phyloP scores from a whole-genome alignment of 2,113 vertebrate species.

The Mionectes macconnelli region DNA sequence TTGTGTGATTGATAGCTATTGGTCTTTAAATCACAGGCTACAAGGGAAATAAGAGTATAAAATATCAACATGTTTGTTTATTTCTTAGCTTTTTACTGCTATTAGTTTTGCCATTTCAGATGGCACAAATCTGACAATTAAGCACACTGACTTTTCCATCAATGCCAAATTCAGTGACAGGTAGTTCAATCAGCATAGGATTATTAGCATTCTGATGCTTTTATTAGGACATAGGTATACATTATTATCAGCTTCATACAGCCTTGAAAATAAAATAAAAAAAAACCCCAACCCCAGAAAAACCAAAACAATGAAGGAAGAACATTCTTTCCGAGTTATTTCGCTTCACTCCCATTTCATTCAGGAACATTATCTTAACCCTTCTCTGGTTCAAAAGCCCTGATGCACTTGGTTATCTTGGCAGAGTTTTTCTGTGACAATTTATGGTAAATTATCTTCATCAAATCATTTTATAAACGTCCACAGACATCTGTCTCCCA shows the following conservation, averaged over 20 bases:
- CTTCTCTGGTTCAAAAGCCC: background rate
- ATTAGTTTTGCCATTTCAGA: background rate
- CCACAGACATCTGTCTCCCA: background rate
- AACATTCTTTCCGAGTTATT: background rate
- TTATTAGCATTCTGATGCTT: background rate
- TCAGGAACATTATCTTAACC: background rate
- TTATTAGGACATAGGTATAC: background rate
- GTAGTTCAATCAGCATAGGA: background rate
- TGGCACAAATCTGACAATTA: constrained; percentile 23
- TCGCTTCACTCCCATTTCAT: background rate
- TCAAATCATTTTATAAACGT: background rate
- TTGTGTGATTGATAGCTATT: background rate
- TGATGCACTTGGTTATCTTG: background rate
- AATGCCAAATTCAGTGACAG: background rate
- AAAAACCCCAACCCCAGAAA: background rate
- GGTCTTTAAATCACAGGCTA: background rate
- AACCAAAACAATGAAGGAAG: background rate
- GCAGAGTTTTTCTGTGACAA: background rate
- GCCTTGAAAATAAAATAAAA: background rate
- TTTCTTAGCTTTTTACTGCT: background rate
- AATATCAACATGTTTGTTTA: background rate
- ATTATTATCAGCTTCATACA: background rate
- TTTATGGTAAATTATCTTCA: background rate
- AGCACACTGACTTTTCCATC: background rate
- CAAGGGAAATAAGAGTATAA: background rate